phyloP scores from a whole-genome alignment of 2,797 vertebrate species.

The Neomorphus geoffroyi region DNA sequence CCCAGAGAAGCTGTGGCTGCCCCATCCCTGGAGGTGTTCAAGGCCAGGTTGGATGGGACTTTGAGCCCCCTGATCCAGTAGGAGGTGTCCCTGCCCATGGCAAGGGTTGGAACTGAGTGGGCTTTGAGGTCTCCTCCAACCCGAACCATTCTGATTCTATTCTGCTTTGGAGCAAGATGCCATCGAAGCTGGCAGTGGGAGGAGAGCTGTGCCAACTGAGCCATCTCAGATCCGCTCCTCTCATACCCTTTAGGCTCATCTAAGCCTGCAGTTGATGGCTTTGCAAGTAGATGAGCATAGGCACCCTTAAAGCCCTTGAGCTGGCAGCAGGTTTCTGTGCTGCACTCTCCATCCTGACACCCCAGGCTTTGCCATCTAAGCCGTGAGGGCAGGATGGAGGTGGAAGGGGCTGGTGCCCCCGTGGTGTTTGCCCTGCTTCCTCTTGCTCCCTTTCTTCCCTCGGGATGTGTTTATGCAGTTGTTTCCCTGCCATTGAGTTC shows the following conservation, averaged over 20 bases:
- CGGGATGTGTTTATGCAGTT: constrained; percentile 57
- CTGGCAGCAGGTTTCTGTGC: background rate
- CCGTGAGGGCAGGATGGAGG: background rate
- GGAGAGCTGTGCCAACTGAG: background rate
- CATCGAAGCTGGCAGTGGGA: accelerated
- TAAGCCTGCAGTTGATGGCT: background rate
- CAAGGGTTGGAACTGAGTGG: no score
- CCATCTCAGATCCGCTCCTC: accelerated
- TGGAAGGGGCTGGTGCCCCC: background rate
- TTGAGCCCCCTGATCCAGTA: no score
- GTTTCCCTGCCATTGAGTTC: constrained; percentile 43
- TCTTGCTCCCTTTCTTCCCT: constrained; percentile 27
- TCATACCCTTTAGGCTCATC: background rate
- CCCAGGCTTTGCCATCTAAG: background rate
- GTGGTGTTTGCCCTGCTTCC: background rate
- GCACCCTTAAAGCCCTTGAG: background rate
- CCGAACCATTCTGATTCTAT: no score
- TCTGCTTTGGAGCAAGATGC: background rate
- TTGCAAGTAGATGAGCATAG: background rate
- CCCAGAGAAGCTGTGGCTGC: no score
- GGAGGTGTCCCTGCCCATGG: no score
- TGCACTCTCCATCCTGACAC: accelerated
- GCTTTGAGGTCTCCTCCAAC: no score
- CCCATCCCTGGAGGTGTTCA: no score
- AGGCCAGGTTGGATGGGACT: no score